Evolutionary conservation across 1,140 invertebrate genomes (phyloP), one percentile per base, ranked within the genome.

Genomic region (Lepidurus apus): DNA sequence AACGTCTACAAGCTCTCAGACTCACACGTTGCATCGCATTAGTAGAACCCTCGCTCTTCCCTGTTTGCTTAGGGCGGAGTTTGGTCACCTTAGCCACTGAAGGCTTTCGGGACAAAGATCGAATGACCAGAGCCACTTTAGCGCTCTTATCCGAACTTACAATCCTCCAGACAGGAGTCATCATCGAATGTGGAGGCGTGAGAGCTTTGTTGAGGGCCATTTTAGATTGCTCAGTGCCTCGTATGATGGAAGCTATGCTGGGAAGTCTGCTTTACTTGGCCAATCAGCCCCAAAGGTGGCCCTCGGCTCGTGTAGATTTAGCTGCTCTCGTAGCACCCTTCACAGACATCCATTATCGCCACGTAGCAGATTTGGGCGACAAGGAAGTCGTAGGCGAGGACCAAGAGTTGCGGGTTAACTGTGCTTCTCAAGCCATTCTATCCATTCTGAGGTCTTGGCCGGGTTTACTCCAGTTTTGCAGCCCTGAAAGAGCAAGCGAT

Each of bases 391-490:
- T 17, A 80, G 94, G 91, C 83, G 93, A 95, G 80, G 93, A 95
- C 80, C 88, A 91, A 74, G 93, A 95, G 81, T 87, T 92, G 80
- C 88, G 92, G 79, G 93, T 95, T 82, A 90, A 90, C 17, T 93
- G 94, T 79, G 94, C 93, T 81, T 91, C 94, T 77, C 85, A 93
- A 79, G 94, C 95, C 4, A 83, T 98, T 34, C 85, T 96, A 26
- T 93, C 93, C 73, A 90, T 96, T 44, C 85, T 97, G 79, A 90
- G 95, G 74, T 97, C 95, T 73, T 98, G 95, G 92, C 90, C 95
- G 73, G 96, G 96, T 78, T 86, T 94, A 74, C 84, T 95, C 77
- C 92, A 94, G 84, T 94, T 96, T 86, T 95, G 93, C 80, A 81
- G 81, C 84, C 86, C 47, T 82, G 84, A 81, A 82, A 85, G n/a